Evolutionary conservation across 2,797 vertebrate genomes (phyloP).

Genomic region (Champsocephalus gunnari): DNA sequence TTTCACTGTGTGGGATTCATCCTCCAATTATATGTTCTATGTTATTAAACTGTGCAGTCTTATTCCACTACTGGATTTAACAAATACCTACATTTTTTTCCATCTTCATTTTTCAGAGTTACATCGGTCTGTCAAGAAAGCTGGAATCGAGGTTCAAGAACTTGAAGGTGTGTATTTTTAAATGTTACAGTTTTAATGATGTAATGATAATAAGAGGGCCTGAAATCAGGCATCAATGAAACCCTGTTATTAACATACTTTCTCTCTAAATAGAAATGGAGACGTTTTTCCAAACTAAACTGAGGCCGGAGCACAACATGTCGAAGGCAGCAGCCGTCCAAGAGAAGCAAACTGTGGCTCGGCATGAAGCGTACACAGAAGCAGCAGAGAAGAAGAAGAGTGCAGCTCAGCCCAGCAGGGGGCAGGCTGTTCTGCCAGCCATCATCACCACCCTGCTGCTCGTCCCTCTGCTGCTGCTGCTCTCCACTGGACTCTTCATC

Average conservation of each 20-base stretch:
- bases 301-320: conserved; percentile 82
- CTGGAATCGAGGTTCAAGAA: conserved; percentile 92
- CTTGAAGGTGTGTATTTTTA: conserved; percentile 86
- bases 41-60: background rate
- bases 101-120: conserved; percentile 84
- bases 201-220: background rate
- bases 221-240: background rate
- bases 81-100: background rate
- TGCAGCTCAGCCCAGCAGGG: conserved; percentile 67
- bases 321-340: conserved; percentile 62
- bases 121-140: conserved; percentile 98
- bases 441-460: conserved; percentile 92
- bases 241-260: conserved; percentile 1
- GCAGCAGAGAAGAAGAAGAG: conserved; percentile 72
- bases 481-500: conserved; percentile 89
- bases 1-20: no score
- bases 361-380: conserved; percentile 4
- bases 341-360: conserved; percentile 57
- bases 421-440: conserved; percentile 82
- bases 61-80: background rate
- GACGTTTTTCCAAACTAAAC: conserved; percentile 85
- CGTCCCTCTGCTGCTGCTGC: conserved; percentile 88
- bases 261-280: conserved; percentile 87
- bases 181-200: background rate
- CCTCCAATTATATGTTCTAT: background rate